Base-by-base conservation (phyloP, 2,888 invertebrate species). In the Cosmia trapezina region DNA sequence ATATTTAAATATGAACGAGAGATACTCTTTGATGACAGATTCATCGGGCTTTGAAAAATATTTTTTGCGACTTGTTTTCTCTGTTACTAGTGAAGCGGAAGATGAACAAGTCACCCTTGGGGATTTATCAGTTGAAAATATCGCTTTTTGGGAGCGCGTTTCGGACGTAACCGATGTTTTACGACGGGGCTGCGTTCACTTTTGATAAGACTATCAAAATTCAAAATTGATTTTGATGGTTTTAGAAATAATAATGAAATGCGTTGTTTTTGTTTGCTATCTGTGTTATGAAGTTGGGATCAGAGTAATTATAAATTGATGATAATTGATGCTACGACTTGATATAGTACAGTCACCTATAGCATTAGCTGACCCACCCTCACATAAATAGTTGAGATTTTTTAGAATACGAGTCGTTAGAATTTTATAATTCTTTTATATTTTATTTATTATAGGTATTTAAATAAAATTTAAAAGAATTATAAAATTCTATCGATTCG, bases 1-100 rank as follows among this genome's bases (percentile, higher is more conserved):
- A 92, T 90, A 90, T 93, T 93, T 91, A 88, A 91, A 88, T 88
- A 78, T 76, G 60, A 81, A 76, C 65, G n/a, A 43, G 77, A 83
- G 86, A 85, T 83, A 80, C 81, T 80, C 74, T 87, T 81, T 84
- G 85, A 84, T 82, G 77, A 75, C 69, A 81, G 85, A 86, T 85
- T 87, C 86, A 76, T 81, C 53, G 47, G 73, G 65, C 80, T 80
- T 85, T 79, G 73, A 76, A 85, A 83, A 83, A 83, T 67, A 78
- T 82, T 81, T 86, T 88, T 86, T 84, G 73, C 56, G 62, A 60
- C 69, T 83, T 88, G 83, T 86, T 89, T 89, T 86, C 69, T 82
- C 73, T 83, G 85, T 80, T 84, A 70, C 83, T 84, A 86, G 79
- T 86, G 83, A 84, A 81, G 87, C 84, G 87, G 84, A 89, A 91